phyloP scores from a whole-genome alignment of 2,113 vertebrate genomes.

The Danionella cerebrum region DNA sequence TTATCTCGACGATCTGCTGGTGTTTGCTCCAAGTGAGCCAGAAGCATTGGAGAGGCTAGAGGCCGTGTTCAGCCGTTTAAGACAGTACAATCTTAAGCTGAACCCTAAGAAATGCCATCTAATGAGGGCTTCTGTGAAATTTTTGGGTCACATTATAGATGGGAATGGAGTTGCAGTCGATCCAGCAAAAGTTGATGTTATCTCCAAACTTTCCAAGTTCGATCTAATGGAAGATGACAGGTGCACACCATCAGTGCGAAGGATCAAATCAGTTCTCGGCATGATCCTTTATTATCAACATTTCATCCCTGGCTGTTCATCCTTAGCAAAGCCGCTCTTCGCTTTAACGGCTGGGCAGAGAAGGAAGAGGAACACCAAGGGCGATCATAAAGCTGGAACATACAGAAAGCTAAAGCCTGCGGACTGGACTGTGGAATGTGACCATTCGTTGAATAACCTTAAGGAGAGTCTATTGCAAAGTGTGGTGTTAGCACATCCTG shows the following conservation, averaged over 20 bases:
- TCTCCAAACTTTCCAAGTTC: not conserved
- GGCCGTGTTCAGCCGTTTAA: not conserved
- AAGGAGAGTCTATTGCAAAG: not conserved
- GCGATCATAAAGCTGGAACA: not conserved
- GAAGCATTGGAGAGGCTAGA: not conserved
- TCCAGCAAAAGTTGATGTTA: slow-evolving; percentile 14
- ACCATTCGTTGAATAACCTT: too few species aligned
- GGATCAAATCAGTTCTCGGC: slow-evolving; percentile 20
- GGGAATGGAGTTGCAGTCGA: not conserved
- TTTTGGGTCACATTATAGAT: not conserved
- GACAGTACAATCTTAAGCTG: not conserved
- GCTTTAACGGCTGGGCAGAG: slow-evolving; percentile 20
- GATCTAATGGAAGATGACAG: slow-evolving; percentile 10
- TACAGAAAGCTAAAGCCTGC: not conserved
- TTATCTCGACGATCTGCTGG: not conserved
- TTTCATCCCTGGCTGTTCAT: slow-evolving; percentile 11
- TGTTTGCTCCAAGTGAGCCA: not conserved
- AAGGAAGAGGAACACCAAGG: not conserved
- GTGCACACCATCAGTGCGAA: slow-evolving; percentile 2
- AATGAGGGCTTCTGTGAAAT: not conserved
- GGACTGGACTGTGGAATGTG: not conserved
- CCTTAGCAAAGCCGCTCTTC: slow-evolving; percentile 10
- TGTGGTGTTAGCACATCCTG: not conserved
- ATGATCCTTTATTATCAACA: slow-evolving; percentile 13
- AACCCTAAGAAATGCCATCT: not conserved